phyloP scores from a whole-genome alignment of 1,140 invertebrate genomes.

The Camponotus pennsylvanicus region DNA sequence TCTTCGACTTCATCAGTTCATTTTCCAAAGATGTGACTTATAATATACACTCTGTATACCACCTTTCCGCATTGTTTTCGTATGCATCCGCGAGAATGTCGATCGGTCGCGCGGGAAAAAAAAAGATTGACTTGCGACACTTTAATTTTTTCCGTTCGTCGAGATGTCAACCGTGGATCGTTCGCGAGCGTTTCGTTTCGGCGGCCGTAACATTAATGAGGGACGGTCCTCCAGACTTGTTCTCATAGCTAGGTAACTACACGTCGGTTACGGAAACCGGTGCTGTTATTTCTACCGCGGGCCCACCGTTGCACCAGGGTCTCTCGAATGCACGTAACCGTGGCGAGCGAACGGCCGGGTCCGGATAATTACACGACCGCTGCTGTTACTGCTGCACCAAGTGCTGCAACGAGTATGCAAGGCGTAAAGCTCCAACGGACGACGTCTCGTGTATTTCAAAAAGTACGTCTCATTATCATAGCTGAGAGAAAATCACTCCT shows the following conservation, averaged over 20 bases:
- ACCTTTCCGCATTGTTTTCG: too few relatives aligned
- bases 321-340: constrained; percentile 67
- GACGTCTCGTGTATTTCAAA: constrained; percentile 10
- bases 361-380: constrained; percentile 68
- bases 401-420: constrained; percentile 30
- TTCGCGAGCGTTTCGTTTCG: constrained; percentile 31
- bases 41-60: too few relatives aligned
- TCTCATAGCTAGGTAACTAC: constrained; percentile 48
- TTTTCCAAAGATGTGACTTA: too few relatives aligned
- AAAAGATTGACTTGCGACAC: background rate
- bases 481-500: background rate
- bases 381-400: constrained; percentile 1
- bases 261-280: constrained; percentile 66
- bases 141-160: background rate
- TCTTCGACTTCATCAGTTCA: too few relatives aligned
- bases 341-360: constrained; percentile 63
- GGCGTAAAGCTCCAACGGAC: background rate
- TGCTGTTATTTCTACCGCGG: constrained; percentile 64
- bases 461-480: constrained; percentile 30
- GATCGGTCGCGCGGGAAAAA: background rate
- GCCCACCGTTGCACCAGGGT: background rate
- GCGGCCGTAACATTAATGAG: constrained; percentile 47
- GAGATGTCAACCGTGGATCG: background rate
- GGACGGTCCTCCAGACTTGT: constrained; percentile 27
- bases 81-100: background rate